Conservation (phyloP, 2,113 vertebrate species). For the Columbina picui region DNA sequence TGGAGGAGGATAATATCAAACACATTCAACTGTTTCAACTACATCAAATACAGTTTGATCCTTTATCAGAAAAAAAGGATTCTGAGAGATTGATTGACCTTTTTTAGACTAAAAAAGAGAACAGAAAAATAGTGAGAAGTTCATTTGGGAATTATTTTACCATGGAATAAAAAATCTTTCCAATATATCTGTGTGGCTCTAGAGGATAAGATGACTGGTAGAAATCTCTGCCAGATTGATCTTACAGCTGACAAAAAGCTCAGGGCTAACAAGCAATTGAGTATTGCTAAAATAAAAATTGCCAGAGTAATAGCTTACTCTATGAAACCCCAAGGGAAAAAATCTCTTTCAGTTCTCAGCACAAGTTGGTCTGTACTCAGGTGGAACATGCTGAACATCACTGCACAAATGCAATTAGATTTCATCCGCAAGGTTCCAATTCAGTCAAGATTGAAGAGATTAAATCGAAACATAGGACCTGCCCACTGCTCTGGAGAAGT, state of each 20-base stretch:
- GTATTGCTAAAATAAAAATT: background rate
- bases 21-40: background rate
- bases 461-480: background rate
- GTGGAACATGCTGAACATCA: accelerated
- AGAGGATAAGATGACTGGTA: background rate
- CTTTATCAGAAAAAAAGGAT: background rate
- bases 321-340: background rate
- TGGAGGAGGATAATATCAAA: background rate
- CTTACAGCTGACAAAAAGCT: background rate
- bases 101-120: background rate
- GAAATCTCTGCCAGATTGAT: background rate
- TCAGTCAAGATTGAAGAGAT: background rate
- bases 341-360: background rate
- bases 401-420: background rate
- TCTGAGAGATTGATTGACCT: background rate
- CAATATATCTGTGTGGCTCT: background rate
- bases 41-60: background rate
- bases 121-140: background rate
- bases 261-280: background rate
- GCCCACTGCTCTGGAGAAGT: background rate
- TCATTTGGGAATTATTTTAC: background rate
- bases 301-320: background rate
- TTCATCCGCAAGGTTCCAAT: accelerated
- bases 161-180: background rate
- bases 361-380: background rate